Evolutionary conservation across 2,888 invertebrate species (phyloP), one percentile per base, ranked within the genome.

Genomic region (Ormyrus pomaceus): DNA sequence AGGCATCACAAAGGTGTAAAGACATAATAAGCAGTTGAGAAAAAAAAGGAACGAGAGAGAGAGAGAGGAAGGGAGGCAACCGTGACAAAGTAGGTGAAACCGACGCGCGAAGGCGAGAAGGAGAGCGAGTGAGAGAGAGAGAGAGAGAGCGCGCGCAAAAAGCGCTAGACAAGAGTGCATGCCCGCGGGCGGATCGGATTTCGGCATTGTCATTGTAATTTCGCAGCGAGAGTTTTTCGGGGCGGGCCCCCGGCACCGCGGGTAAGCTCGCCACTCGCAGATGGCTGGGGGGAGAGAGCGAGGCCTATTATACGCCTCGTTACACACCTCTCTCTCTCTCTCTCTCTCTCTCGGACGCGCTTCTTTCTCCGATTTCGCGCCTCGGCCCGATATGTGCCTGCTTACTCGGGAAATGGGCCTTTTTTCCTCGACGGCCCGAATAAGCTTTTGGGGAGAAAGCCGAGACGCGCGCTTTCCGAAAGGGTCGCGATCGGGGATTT

Each of bases 181-280:
- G 88, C 89, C 90, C 89, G 86, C 87, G 85, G 90, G 90, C 89
- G 87, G 87, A 88, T 91, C 89, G 86, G 87, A 89, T 91, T 91
- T 90, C 90, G 85, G 83, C 85, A 90, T 91, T 91, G 90, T 91
- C 88, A 91, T 91, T 91, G 89, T 90, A 90, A 91, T 91, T 89
- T 88, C 34, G 64, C 45, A 19, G 53, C 34, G 61, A 90, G 34
- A 34, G 90, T 90, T 90, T 90, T 86, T 88, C 85, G 87, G 90
- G 90, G 89, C 89, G 90, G 89, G 87, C 82, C 87, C 86, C 82
- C 86, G 86, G 88, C 89, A 87, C 89, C 88, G 85, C 89, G 89
- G 89, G 88, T 87, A 89, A 87, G 10, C 51, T 51, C 19, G 69
- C 64, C 34, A 51, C 86, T 86, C 89, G 89, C 90, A 90, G 90